A percentile compares a stretch with the other conserved stretches of the same genome.
These are phyloP conservation scores for Microchrysa polita DNA, from an alignment of 2,888 invertebrate genomes.

Conservation along the genomic window DNA sequence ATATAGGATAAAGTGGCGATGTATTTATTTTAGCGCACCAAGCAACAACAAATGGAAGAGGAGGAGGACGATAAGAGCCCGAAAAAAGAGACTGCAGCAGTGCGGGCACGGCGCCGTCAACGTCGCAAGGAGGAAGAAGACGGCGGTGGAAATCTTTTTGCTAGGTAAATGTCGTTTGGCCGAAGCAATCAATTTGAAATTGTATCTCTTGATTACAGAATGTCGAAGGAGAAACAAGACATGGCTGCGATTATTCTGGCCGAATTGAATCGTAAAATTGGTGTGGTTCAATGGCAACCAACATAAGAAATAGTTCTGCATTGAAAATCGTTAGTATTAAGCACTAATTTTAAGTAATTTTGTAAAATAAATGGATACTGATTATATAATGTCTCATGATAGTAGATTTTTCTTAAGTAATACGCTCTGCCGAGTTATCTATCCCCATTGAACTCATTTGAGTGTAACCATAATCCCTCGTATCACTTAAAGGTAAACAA, in stretches of 20 bases:
- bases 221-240: conserved; percentile 73
- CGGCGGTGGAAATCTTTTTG: conserved; percentile 62
- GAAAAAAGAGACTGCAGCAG: conserved; percentile 64
- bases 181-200: background rate
- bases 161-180: conserved; percentile 48
- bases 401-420: too few species aligned
- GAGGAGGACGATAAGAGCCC: conserved; percentile 64
- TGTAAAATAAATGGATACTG: too few species aligned
- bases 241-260: conserved; percentile 79
- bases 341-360: too few species aligned
- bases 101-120: conserved; percentile 58
- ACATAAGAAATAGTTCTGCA: conserved; percentile 15
- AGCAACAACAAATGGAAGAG: conserved; percentile 31
- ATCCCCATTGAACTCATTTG: too few species aligned
- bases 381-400: too few species aligned
- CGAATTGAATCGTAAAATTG: conserved; percentile 83
- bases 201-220: conserved; percentile 45
- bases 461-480: too few species aligned
- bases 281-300: conserved; percentile 77
- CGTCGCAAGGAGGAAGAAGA: conserved; percentile 63
- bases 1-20: too few species aligned
- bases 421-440: too few species aligned
- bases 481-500: too few species aligned
- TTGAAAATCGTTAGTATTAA: too few species aligned
- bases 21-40: conserved; percentile 30